Base-by-base conservation (phyloP, 1,140 invertebrate genomes). In the Drosophila prosaltans region DNA sequence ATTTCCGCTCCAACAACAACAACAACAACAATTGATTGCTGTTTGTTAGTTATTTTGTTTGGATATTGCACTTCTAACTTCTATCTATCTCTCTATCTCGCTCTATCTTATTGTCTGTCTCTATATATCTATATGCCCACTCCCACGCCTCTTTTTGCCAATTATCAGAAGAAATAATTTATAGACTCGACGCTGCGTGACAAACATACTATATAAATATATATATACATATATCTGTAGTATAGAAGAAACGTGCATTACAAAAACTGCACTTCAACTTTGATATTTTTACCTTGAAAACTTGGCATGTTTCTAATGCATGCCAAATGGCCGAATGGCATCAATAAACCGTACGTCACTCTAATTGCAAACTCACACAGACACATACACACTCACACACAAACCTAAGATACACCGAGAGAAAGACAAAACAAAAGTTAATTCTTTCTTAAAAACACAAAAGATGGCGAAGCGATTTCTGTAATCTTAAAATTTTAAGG, bases 291-390 rank as follows among this genome's bases (percentile, higher is more conserved):
- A 83, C 83, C 84, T 86, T 86, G 76, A 68, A 76, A 77, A 70
- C 80, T 78, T 69, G 60, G 58, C 65, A 24, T 43, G 9, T 54
- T 81, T 61, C 83, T 86, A 86, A 88, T 86, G 83, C 83, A 86
- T 88, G 83, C 80, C 76, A 88, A 86, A 86, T 88, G 80, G 83
- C 84, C 70, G 71, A 70, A 65, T 76, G 76, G 84, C 83, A 88
- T 86, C 83, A 86, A 86, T 86, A 86, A 86, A 86, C 80, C 80
- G 83, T 86, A 77, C 83, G 83, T 86, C 83, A 86, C 83, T 86
- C 72, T 88, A 88, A 86, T 88, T 86, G 83, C 84, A 51, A 51
- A 51, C 21, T 26, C 45, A 26, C 45, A 51, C 21, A 48, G 16
- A 21, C 16, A 45, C n/a, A 16, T n/a, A 45, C 45, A 21, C 7